A percentile compares a stretch with the other conserved stretches of the same genome.
These are phyloP conservation scores for Orchesellides sinensis DNA, from an alignment of 2,888 invertebrate genomes.

Conservation along the genomic window DNA sequence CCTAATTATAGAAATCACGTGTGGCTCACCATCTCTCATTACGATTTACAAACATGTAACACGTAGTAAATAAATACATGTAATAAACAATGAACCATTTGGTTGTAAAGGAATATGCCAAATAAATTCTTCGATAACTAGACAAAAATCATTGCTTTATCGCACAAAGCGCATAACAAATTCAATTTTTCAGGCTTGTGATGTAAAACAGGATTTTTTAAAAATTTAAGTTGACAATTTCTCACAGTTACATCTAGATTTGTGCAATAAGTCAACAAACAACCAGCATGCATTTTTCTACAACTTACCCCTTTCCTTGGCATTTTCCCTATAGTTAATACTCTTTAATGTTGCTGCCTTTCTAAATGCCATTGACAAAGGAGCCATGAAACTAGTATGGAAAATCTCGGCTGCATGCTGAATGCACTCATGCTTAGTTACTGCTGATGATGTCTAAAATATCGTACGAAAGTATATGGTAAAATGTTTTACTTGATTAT, in stretches of 20 bases:
- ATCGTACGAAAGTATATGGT: too few species aligned
- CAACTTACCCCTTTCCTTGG: background rate
- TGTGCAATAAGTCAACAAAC: background rate
- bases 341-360: too few species aligned
- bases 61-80: too few species aligned
- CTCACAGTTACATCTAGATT: background rate
- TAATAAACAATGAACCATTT: too few species aligned
- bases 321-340: background rate
- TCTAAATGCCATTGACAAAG: conserved; percentile 13
- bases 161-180: conserved; percentile 52
- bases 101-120: too few species aligned
- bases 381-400: conserved; percentile 57
- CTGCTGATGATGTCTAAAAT: background rate
- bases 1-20: too few species aligned
- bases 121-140: conserved; percentile 59
- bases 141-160: conserved; percentile 33
- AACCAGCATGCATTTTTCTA: background rate
- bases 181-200: conserved; percentile 37
- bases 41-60: too few species aligned
- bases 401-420: conserved; percentile 46
- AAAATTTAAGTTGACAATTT: conserved; percentile 29
- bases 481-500: too few species aligned
- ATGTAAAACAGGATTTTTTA: conserved; percentile 20
- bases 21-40: too few species aligned
- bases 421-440: conserved; percentile 7